Base-by-base conservation (phyloP, 1,140 invertebrate species). In the Pristionchus pacificus region DNA sequence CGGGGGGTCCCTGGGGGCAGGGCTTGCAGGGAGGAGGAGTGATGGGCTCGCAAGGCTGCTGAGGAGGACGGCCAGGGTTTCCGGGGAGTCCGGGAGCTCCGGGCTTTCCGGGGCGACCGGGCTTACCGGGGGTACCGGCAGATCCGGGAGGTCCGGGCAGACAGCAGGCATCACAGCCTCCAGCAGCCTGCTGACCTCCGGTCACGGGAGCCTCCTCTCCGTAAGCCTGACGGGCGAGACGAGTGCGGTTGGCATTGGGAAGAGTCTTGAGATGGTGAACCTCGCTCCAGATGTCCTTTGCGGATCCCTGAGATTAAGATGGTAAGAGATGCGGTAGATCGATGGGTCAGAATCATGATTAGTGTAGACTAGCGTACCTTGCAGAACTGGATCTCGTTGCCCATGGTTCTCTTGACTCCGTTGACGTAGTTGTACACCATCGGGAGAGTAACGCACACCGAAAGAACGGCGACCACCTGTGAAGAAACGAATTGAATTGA, bases 201-300 rank as follows among this genome's bases (percentile, higher is more conserved):
- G 27, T 49, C 2, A 67, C 70, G 15, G 10, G 33, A 0, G 59
- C 70, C 0, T 75, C 64, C 28, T 38, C 73, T 32, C 73, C 64
- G 24, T 65, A 65, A 27, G 72, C 73, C 74, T 75, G 74, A 75
- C 74, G 74, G 63, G 71, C 64, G 58, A n/a, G n/a, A n/a, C n/a
- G n/a, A 49, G 74, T 75, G 27, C 74, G 30, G 73, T 75, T 75
- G 60, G 38, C 49, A 65, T 33, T 65, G 2, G 74, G 72, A 27
- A 75, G 31, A 30, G 64, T 65, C 74, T 75, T 75, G 2, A 75
- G 55, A 2, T 38, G 27, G 67, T 75, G 49, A 0, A 75, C 74
- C 60, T 75, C 74, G 15, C 38, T 61, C 74, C 74, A 75, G 64
- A 75, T 75, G 73, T 75, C 74, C 63, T 75, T 75, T 25, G 74